Evolutionary conservation across 2,113 vertebrate genomes (phyloP).

Genomic region (Catharus minimus): DNA sequence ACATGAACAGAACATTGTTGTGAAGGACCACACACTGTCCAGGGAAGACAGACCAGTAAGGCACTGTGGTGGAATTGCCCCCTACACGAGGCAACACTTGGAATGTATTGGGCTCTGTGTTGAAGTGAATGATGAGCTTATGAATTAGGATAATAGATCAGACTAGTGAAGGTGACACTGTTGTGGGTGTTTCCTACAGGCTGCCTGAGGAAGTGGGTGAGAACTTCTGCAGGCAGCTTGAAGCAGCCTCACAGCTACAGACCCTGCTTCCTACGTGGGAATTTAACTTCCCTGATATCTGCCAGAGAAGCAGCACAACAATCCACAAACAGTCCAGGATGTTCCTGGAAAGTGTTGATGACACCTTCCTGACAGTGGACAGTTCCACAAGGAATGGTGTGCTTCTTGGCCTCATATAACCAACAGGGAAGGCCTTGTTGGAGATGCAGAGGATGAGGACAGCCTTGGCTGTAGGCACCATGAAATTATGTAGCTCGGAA

Average conservation of each 20-base stretch:
- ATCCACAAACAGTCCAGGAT: background rate
- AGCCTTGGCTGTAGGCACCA: background rate
- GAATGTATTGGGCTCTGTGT: background rate
- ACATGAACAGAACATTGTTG: rapidly evolving
- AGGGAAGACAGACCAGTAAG: background rate
- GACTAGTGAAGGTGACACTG: background rate
- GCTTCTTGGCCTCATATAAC: background rate
- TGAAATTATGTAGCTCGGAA: background rate
- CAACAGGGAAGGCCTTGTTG: background rate
- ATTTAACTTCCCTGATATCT: background rate
- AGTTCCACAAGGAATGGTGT: background rate
- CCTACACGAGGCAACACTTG: background rate
- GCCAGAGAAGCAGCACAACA: background rate
- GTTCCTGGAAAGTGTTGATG: background rate
- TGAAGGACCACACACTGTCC: background rate
- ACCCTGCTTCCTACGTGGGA: background rate
- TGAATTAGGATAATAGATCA: background rate
- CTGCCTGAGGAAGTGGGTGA: background rate
- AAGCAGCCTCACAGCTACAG: background rate
- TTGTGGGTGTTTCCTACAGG: background rate
- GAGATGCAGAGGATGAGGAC: background rate
- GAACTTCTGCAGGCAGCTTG: background rate
- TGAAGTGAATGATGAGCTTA: background rate
- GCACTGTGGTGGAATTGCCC: background rate
- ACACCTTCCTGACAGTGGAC: background rate